Evolutionary conservation across 2,113 vertebrate genomes (phyloP).

Genomic region (Okapia johnstoni): DNA sequence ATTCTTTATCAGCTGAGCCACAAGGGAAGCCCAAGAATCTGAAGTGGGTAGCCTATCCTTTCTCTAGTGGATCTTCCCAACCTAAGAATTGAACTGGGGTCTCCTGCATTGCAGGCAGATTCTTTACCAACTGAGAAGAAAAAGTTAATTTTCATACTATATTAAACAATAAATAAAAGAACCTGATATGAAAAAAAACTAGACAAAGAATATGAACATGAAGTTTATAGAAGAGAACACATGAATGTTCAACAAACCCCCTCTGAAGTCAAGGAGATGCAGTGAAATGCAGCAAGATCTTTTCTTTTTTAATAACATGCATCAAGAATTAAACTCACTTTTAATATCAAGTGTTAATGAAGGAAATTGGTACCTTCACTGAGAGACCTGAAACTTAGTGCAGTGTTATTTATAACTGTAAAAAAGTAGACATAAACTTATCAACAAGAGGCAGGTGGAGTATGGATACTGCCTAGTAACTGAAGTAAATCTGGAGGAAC

Average conservation of each 20-base stretch:
- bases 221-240: background rate
- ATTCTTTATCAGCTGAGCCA: background rate
- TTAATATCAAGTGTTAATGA: background rate
- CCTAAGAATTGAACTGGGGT: background rate
- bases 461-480: background rate
- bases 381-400: background rate
- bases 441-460: background rate
- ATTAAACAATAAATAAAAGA: background rate
- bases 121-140: background rate
- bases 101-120: background rate
- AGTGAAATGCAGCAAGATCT: background rate
- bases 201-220: background rate
- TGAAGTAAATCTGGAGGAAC: background rate
- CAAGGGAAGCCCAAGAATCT: background rate
- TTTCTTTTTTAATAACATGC: background rate
- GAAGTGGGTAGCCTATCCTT: background rate
- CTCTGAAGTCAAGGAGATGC: background rate
- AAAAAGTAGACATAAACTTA: background rate
- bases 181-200: background rate
- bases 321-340: background rate
- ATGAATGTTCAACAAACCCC: background rate
- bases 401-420: background rate
- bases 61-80: background rate
- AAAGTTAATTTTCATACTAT: background rate
- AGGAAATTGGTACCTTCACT: background rate